Percentiles rank a stretch among this genome's conserved stretches.
Evolutionary conservation across 2,888 invertebrate species (phyloP).

Genomic region (Meteorus colon): DNA sequence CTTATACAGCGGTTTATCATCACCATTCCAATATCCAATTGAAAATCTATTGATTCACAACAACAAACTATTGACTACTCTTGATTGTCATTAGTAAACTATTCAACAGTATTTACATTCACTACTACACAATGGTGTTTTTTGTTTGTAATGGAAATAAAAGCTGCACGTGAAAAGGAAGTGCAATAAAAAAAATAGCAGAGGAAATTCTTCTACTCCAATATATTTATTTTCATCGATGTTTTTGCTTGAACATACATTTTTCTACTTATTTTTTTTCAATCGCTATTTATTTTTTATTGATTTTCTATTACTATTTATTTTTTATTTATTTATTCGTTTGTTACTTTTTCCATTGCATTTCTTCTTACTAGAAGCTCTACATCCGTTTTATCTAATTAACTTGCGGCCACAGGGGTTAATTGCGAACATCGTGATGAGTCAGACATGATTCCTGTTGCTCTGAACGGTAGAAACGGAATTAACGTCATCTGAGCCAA

Average conservation of each 20-base stretch:
- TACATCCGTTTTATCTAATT: constrained; percentile 28
- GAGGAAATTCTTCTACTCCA: too few relatives aligned
- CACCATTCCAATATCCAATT: too few relatives aligned
- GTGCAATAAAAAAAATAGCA: too few relatives aligned
- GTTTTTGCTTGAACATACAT: too few relatives aligned
- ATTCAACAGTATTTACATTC: too few relatives aligned
- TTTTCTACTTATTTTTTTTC: too few relatives aligned
- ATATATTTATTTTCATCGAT: too few relatives aligned
- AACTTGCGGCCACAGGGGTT: constrained; percentile 18
- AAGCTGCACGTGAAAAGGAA: background rate
- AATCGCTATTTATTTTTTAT: background rate
- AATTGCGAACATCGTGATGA: constrained; percentile 30
- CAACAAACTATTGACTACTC: too few relatives aligned
- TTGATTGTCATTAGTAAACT: too few relatives aligned
- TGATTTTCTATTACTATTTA: background rate
- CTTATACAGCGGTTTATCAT: too few relatives aligned
- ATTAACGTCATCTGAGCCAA: constrained; percentile 6
- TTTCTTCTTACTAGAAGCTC: background rate
- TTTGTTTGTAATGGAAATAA: background rate
- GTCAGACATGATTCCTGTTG: constrained; percentile 30
- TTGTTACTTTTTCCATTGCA: background rate
- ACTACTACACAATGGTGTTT: background rate
- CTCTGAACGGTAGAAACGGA: constrained; percentile 23
- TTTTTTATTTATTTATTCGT: background rate
- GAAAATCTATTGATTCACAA: too few relatives aligned